Conservation (phyloP, 2,797 vertebrate species). For the Enteromius viviparus region DNA sequence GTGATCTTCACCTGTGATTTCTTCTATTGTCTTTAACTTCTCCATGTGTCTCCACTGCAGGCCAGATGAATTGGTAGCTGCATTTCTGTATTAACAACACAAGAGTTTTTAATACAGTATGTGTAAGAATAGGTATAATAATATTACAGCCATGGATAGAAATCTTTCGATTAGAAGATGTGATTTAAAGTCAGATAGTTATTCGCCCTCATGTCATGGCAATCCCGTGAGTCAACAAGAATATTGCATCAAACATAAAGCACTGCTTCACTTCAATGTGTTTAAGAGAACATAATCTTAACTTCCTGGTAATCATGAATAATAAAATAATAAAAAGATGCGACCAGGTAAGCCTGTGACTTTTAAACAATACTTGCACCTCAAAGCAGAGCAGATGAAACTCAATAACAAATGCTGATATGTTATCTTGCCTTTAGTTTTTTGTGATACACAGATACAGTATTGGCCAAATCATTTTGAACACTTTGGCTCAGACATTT, state of each 20-base stretch:
- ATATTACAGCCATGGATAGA: not conserved
- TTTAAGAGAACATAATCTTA: not conserved
- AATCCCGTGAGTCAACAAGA: not conserved
- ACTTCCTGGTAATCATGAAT: not conserved
- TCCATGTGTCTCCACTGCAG: constrained; percentile 81
- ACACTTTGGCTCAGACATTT: not conserved
- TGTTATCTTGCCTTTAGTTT: not conserved
- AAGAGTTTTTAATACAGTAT: not conserved
- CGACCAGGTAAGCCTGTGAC: not conserved
- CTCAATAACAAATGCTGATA: not conserved
- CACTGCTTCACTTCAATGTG: not conserved
- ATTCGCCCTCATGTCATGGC: not conserved
- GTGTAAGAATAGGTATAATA: not conserved
- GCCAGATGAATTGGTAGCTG: constrained; percentile 74
- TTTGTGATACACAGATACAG: not conserved
- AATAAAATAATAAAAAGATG: constrained; percentile 4
- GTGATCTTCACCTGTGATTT: constrained; percentile 86
- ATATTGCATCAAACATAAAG: not conserved
- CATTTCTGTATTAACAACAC: constrained; percentile 69
- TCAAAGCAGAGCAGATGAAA: not conserved
- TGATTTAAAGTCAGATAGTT: not conserved
- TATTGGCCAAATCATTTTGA: not conserved
- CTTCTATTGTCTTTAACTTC: constrained; percentile 85
- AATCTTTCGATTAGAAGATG: not conserved
- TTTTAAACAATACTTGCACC: not conserved